phyloP scores from a whole-genome alignment of 2,888 invertebrate genomes.

The Lithophane semibrunnea region DNA sequence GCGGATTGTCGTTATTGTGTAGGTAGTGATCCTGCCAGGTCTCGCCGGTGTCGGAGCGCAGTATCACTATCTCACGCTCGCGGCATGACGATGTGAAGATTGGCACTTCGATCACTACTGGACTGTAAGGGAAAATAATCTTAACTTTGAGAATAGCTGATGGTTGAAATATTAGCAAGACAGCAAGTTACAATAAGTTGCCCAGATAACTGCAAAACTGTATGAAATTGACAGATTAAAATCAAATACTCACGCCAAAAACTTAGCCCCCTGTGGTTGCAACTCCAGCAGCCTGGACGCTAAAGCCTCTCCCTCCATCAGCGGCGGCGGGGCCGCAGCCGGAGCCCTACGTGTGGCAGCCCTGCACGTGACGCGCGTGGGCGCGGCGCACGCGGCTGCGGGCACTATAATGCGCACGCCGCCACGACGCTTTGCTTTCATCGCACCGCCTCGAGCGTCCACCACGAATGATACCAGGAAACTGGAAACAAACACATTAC shows the following conservation, averaged over 20 bases:
- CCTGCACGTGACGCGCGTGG: constrained; percentile 98
- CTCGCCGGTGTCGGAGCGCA: constrained; percentile 99
- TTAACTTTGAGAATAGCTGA: background rate
- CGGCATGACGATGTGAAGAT: constrained; percentile 99
- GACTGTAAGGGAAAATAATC: constrained; percentile 88
- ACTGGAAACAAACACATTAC: constrained; percentile 66
- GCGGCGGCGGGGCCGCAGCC: constrained; percentile 96
- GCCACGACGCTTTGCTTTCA: constrained; percentile 99
- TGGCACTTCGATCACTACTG: constrained; percentile 98
- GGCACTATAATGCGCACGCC: constrained; percentile 99
- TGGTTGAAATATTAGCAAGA: background rate
- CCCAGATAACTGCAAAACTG: background rate
- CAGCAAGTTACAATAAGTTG: background rate
- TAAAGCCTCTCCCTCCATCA: constrained; percentile 99
- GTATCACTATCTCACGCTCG: constrained; percentile 98
- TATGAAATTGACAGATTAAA: background rate
- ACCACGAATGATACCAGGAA: constrained; percentile 99
- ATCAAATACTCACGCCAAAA: constrained; percentile 94
- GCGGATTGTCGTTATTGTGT: constrained; percentile 90
- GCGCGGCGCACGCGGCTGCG: constrained; percentile 98
- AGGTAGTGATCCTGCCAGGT: constrained; percentile 98
- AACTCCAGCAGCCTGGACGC: constrained; percentile 98
- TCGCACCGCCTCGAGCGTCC: constrained; percentile 99
- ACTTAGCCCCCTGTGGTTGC: constrained; percentile 98
- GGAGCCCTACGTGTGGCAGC: constrained; percentile 87